These are phyloP conservation scores for Oreortyx pictus DNA, from an alignment of 2,797 vertebrate genomes.

Conservation along the genomic window DNA sequence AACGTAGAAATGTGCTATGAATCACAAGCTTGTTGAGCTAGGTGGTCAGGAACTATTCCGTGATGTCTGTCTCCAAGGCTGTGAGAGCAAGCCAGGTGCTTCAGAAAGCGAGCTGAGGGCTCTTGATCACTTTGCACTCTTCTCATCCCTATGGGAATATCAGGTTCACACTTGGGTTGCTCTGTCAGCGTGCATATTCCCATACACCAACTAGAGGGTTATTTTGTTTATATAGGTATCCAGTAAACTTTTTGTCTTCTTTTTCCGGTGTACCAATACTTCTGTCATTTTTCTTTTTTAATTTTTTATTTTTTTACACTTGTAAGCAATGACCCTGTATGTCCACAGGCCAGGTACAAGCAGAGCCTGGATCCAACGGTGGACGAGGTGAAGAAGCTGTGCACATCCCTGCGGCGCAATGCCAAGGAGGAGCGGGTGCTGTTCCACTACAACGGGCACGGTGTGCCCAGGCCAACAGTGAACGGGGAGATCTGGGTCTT, in stretches of 20 bases:
- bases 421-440: constrained; percentile 97
- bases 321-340: neutral
- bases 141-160: neutral
- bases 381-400: constrained; percentile 98
- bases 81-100: neutral
- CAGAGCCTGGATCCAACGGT: constrained; percentile 98
- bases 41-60: rapidly evolving
- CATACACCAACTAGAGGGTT: neutral
- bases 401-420: constrained; percentile 93
- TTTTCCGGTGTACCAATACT: too few relatives aligned
- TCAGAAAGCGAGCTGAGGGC: neutral
- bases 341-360: constrained; percentile 92
- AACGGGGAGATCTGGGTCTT: constrained; percentile 99
- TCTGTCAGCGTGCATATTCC: neutral
- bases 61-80: neutral
- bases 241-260: rapidly evolving
- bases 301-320: neutral
- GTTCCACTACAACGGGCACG: constrained; percentile 98
- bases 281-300: too few relatives aligned
- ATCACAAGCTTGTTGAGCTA: rapidly evolving
- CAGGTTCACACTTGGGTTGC: neutral
- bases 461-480: constrained; percentile 95
- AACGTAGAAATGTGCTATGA: neutral
- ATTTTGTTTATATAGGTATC: neutral
- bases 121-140: neutral